Percentiles rank a stretch among this genome's conserved stretches.
These are phyloP conservation scores for Chelon labrosus DNA, from an alignment of 2,797 vertebrate species.

Conservation along the genomic window DNA sequence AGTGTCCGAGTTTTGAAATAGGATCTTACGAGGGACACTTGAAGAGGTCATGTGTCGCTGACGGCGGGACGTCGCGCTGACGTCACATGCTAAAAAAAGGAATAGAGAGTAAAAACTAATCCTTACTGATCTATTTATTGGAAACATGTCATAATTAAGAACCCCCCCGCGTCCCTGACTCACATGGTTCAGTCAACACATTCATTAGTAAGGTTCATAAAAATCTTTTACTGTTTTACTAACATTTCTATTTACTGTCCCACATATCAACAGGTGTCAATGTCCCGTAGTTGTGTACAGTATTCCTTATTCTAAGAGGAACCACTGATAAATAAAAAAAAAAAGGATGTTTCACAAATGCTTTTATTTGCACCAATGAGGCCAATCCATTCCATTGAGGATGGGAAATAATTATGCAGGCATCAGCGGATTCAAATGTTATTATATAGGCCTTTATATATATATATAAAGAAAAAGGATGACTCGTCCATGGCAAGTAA, in stretches of 20 bases:
- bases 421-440: constrained; percentile 26
- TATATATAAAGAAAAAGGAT: constrained; percentile 30
- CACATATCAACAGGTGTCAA: too few relatives aligned
- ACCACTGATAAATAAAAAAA: background rate
- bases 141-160: background rate
- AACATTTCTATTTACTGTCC: too few relatives aligned
- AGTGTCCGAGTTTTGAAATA: background rate
- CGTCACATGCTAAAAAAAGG: constrained; percentile 72
- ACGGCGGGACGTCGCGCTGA: constrained; percentile 62
- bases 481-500: constrained; percentile 55
- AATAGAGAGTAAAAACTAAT: constrained; percentile 31
- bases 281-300: too few relatives aligned
- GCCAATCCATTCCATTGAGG: constrained; percentile 42
- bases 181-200: background rate
- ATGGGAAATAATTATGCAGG: constrained; percentile 40
- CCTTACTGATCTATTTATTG: background rate
- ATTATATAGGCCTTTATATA: constrained; percentile 1
- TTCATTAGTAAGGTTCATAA: background rate
- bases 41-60: constrained; percentile 63
- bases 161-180: background rate
- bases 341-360: constrained; percentile 30
- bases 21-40: constrained; percentile 35
- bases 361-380: constrained; percentile 68
- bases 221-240: too few relatives aligned
- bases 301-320: too few relatives aligned